A percentile compares a stretch with the other conserved stretches of the same genome.
Conservation (phyloP, 2,113 vertebrate species). For the Rutilus rutilus region DNA sequence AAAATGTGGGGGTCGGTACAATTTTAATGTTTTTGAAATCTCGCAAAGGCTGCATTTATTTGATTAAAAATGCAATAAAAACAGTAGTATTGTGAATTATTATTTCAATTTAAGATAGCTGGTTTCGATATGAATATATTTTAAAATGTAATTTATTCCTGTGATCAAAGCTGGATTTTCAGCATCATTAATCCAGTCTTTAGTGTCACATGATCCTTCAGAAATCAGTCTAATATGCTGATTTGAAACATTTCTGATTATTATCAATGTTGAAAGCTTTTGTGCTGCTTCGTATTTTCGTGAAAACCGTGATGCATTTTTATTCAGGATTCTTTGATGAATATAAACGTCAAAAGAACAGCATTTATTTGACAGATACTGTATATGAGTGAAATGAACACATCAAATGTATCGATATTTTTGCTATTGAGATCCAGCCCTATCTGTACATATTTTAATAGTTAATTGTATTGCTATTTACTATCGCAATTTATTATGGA, state of each 20-base stretch:
- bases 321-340: not conserved
- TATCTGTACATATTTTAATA: too few species aligned
- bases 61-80: not conserved
- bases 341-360: not conserved
- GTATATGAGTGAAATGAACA: too few species aligned
- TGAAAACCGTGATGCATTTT: too few species aligned
- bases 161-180: not conserved
- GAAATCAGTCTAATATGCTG: not conserved
- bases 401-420: too few species aligned
- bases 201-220: not conserved
- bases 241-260: not conserved
- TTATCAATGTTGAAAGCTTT: not conserved
- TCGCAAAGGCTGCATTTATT: not conserved
- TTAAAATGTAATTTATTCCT: not conserved
- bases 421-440: too few species aligned
- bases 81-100: not conserved
- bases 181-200: not conserved
- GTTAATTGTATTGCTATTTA: not conserved
- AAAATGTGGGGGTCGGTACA: not conserved
- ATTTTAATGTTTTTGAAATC: not conserved
- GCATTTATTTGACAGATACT: not conserved
- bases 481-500: not conserved
- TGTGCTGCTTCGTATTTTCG: not conserved
- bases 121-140: not conserved
- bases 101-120: not conserved